Evolutionary conservation across 2,797 vertebrate species (phyloP), one percentile per base, ranked within the genome.

Genomic region (Anabas testudineus): DNA sequence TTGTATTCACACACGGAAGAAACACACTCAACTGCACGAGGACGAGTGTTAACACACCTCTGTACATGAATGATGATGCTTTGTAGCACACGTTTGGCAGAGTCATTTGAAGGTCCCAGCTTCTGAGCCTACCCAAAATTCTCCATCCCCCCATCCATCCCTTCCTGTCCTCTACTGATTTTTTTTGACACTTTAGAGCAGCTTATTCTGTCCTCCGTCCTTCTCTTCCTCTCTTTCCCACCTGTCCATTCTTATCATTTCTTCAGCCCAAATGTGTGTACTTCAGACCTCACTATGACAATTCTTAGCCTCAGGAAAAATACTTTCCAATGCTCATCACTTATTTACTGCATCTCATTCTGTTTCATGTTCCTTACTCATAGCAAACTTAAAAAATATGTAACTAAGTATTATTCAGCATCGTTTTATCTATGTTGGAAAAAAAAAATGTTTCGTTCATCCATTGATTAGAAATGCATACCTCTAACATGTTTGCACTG

Each of bases 91-190:
- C 66, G 80, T 84, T 81, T 61, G 76, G 79, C 74, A 61, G 80
- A 78, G 86, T 88, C 83, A 80, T 81, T 63, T 83, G 68, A 90
- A 89, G 83, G 84, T 83, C 80, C 55, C 28, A 19, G n/a, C 42
- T 63, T 69, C 62, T 12, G 39, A 58, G 37, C 39, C 52, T 12
- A 32, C 13, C 16, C 34, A 18, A 12, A 7, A 43, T 15, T 13
- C 30, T 22, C 41, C 24, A 26, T 30, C 45, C 28, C 13, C 19
- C 37, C 21, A 9, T 1, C 30, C 24, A 8, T 19, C 42, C 8
- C 19, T 5, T 39, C 30, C 34, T 32, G 34, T 37, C 37, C 19
- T 74, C 51, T 9, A 4, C 57, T 53, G 65, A 56, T 41, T 43
- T 66, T 37, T 67, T 26, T 16, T 46, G 63, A 80, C 21, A 63